Evolutionary conservation across 2,113 vertebrate species (phyloP).

Genomic region (Phalacrocorax pelagicus): DNA sequence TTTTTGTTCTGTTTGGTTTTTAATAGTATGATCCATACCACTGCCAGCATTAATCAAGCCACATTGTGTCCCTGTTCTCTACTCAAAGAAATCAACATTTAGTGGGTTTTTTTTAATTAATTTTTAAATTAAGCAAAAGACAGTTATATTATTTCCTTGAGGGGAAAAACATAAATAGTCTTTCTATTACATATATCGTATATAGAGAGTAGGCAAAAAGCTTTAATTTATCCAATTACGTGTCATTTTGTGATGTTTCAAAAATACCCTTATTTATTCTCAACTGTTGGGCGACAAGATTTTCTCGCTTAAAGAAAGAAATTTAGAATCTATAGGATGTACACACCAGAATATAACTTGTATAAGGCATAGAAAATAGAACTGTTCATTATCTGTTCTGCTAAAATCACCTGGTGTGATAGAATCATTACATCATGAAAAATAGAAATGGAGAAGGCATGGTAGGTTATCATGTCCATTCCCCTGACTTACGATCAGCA

Average conservation of each 20-base stretch:
- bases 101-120: accelerated
- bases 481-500: neutral
- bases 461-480: neutral
- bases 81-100: neutral
- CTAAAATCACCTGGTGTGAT: neutral
- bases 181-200: neutral
- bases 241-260: neutral
- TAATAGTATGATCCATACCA: neutral
- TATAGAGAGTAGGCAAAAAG: neutral
- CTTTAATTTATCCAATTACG: neutral
- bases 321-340: neutral
- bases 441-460: neutral
- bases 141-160: neutral
- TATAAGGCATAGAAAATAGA: neutral
- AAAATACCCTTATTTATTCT: neutral
- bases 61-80: neutral
- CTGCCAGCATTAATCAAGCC: neutral
- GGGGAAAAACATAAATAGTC: neutral
- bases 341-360: neutral
- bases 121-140: neutral
- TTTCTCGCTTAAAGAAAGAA: neutral
- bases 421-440: neutral
- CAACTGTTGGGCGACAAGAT: neutral
- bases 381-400: neutral
- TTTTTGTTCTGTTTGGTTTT: neutral